Evolutionary conservation across 2,797 vertebrate genomes (phyloP).

Genomic region (Erpetoichthys calabaricus): DNA sequence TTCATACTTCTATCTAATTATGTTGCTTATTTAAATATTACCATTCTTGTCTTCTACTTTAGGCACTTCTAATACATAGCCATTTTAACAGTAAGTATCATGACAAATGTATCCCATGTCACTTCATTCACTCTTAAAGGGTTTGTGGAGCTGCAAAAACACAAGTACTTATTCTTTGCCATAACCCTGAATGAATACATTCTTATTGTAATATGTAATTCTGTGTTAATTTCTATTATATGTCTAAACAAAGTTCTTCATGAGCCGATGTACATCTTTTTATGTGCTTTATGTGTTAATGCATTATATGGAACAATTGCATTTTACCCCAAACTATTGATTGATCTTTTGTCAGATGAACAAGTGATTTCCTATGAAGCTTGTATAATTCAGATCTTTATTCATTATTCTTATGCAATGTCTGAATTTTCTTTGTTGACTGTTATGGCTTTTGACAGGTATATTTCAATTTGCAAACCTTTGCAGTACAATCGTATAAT

Average conservation of each 20-base stretch:
- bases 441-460: constrained; percentile 27
- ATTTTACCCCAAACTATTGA: constrained; percentile 9
- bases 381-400: constrained; percentile 20
- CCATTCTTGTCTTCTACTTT: no score
- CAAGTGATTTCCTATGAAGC: constrained; percentile 18
- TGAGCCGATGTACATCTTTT: constrained; percentile 10
- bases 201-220: background rate
- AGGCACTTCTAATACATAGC: no score
- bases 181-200: constrained; percentile 4
- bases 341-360: constrained; percentile 1
- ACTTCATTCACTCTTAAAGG: constrained; percentile 2
- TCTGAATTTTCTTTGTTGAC: constrained; percentile 23
- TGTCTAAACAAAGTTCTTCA: background rate
- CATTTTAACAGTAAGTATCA: background rate
- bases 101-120: constrained; percentile 1
- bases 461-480: constrained; percentile 24
- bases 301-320: constrained; percentile 6
- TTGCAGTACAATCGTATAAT: constrained; percentile 23
- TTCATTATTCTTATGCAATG: constrained; percentile 19
- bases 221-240: background rate
- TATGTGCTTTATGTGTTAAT: constrained; percentile 7
- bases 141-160: background rate
- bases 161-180: constrained; percentile 3
- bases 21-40: no score
- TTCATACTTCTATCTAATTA: no score